phyloP scores from a whole-genome alignment of 2,888 invertebrate species.

The Tribolium freemani region DNA sequence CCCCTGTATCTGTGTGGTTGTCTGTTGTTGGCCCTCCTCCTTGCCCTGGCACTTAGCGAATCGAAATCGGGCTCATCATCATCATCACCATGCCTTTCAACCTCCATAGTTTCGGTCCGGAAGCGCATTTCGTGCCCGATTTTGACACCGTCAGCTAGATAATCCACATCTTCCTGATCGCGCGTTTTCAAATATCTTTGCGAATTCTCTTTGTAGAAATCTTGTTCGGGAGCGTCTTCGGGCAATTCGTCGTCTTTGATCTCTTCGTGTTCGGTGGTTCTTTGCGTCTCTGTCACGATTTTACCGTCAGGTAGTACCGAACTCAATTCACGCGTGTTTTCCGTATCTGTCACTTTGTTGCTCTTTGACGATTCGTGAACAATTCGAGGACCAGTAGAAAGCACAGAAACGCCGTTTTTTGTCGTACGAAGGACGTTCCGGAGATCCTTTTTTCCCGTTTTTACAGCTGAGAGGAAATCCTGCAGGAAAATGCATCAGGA shows the following conservation, averaged over 20 bases:
- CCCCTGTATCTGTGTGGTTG: slow-evolving; percentile 71
- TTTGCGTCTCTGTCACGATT: slow-evolving; percentile 87
- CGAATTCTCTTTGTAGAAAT: slow-evolving; percentile 69
- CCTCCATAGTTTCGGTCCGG: slow-evolving; percentile 86
- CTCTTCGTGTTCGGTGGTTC: slow-evolving; percentile 88
- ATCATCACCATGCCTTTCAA: slow-evolving; percentile 77
- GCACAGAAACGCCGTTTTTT: slow-evolving; percentile 71
- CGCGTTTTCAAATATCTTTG: slow-evolving; percentile 77
- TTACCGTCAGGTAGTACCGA: slow-evolving; percentile 86
- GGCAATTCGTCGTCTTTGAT: slow-evolving; percentile 85
- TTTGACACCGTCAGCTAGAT: slow-evolving; percentile 85
- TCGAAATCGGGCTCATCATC: slow-evolving; percentile 84
- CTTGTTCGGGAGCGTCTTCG: slow-evolving; percentile 71
- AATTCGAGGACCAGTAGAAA: slow-evolving; percentile 78
- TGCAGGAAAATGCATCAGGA: slow-evolving; percentile 61
- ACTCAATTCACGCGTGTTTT: slow-evolving; percentile 84
- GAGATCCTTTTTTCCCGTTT: slow-evolving; percentile 76
- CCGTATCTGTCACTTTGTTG: slow-evolving; percentile 87
- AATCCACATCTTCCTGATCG: slow-evolving; percentile 87
- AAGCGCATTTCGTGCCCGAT: slow-evolving; percentile 86
- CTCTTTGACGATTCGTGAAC: slow-evolving; percentile 83
- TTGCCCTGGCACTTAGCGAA: slow-evolving; percentile 69
- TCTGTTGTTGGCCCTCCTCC: slow-evolving; percentile 66
- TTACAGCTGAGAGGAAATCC: slow-evolving; percentile 83
- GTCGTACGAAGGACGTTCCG: slow-evolving; percentile 76